These are phyloP conservation scores for Scomberomorus guttatus DNA, from an alignment of 2,797 vertebrate genomes.

Conservation along the genomic window DNA sequence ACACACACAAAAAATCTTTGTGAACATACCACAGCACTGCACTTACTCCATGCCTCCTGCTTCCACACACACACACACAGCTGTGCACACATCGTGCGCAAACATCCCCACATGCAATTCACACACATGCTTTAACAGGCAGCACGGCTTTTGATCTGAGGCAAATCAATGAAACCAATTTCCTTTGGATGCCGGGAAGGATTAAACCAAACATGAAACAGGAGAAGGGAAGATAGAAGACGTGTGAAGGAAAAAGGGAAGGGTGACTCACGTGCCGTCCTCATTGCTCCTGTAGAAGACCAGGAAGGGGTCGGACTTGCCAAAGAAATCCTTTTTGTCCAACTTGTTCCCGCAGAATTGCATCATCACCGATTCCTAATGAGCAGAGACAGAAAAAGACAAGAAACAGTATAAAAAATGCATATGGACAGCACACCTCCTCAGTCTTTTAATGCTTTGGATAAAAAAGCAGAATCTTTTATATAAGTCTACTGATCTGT, in stretches of 20 bases:
- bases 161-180: conserved; percentile 75
- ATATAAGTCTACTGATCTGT: not conserved
- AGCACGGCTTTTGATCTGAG: conserved; percentile 43
- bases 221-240: conserved; percentile 10
- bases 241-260: not conserved
- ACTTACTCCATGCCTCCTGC: conserved; percentile 1
- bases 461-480: not conserved
- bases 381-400: not conserved
- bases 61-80: conserved; percentile 9
- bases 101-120: conserved; percentile 33
- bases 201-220: conserved; percentile 45
- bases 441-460: not conserved
- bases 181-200: conserved; percentile 53
- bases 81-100: not conserved
- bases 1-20: not conserved
- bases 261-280: conserved; percentile 90
- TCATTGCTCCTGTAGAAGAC: conserved; percentile 95
- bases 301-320: conserved; percentile 94
- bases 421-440: not conserved
- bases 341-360: conserved; percentile 96
- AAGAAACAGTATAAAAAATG: not conserved
- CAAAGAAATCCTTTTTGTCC: conserved; percentile 97
- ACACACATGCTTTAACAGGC: conserved; percentile 45
- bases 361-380: conserved; percentile 94
- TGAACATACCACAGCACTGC: not conserved